Evolutionary conservation across 2,888 invertebrate species (phyloP).

Genomic region (Heliconius erato): DNA sequence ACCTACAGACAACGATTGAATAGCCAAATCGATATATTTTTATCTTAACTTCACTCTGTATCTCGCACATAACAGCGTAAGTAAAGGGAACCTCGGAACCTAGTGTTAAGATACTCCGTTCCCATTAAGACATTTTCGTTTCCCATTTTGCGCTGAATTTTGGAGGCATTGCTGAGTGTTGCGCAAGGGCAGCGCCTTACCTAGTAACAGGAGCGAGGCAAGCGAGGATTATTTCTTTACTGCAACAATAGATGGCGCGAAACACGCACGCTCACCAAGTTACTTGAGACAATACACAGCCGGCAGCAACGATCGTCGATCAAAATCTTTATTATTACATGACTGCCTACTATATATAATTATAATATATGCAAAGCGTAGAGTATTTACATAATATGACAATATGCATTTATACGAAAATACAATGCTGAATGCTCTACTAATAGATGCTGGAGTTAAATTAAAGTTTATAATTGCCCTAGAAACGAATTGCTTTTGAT

Average conservation of each 20-base stretch:
- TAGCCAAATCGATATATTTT: too few species aligned
- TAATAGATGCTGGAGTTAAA: background rate
- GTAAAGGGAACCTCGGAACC: too few species aligned
- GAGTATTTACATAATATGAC: background rate
- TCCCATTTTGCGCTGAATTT: too few species aligned
- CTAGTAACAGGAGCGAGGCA: too few species aligned
- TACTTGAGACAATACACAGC: background rate
- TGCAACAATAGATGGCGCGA: background rate
- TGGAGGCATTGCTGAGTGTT: too few species aligned
- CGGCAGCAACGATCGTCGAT: background rate
- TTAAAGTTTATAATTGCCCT: conserved; percentile 3
- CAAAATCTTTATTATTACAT: too few species aligned
- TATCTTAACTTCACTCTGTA: too few species aligned
- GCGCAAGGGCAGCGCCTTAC: too few species aligned
- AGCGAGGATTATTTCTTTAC: background rate
- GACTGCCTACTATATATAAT: background rate
- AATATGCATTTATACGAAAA: background rate
- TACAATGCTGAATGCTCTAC: background rate
- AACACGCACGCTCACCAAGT: background rate
- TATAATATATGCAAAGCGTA: background rate
- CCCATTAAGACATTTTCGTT: too few species aligned
- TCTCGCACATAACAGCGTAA: too few species aligned
- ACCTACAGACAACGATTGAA: too few species aligned
- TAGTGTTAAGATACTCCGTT: too few species aligned
- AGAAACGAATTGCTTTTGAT: conserved; percentile 17